Base-by-base conservation (phyloP, 2,797 vertebrate species). In the Nyctalus aviator region DNA sequence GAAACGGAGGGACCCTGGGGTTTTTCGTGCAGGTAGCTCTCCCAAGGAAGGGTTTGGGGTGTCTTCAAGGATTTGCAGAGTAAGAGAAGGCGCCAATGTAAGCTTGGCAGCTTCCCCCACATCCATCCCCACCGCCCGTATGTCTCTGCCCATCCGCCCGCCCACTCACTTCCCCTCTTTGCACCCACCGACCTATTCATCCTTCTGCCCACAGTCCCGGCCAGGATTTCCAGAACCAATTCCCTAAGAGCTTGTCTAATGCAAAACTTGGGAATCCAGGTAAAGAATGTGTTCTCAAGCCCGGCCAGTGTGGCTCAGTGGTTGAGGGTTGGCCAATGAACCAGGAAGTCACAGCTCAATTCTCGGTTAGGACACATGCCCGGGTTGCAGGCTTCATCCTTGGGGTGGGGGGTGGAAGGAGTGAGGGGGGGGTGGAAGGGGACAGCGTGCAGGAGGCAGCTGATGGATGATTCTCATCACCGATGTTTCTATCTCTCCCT, bases 101-200 rank as follows among this genome's bases (percentile, higher is more conserved):
- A 77, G n/a, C 8, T 11, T 14, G 17, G 12, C 30, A 23, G 6
- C n/a, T 55, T 11, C 21, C 3, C 48, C 46, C 13, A 2, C 59
- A 14, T 0, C 32, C 10, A 0, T 35, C 12, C 81, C 59, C 17
- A 17, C 64, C 25, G 0, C 1, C 14, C 6, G 0, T 6, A 30
- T 8, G 23, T 81, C 68, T 35, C 2, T 2, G 35, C 44, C 57
- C 15, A 1, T 20, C 14, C 30, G 12, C 23, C 18, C 23, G 4
- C 4, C 57, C 37, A 21, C 35, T 23, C 6, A 18, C 1, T 7
- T 7, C 17, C 7, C 12, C 12, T 37, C 53, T 17, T 4, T 0
- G 0, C 8, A 0, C 53, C 32, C 14, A 1, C 46, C 32, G 48
- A 14, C n/a, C 62, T 21, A 3, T 37, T 69, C 3, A 0, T 37